Base-by-base conservation (phyloP, 2,888 invertebrate genomes). In the Himalopsyche anomala region DNA sequence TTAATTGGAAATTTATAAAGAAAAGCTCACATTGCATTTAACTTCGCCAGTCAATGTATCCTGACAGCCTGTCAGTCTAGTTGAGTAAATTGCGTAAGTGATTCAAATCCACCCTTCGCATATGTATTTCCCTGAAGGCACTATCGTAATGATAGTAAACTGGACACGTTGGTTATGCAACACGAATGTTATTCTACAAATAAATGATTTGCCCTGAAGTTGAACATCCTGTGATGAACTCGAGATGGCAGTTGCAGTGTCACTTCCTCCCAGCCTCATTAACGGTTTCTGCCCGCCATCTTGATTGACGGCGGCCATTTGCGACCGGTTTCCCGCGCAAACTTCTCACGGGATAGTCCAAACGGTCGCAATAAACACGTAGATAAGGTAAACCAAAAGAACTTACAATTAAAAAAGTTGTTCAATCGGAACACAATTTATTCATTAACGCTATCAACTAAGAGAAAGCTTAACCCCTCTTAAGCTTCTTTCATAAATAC, bases 201-300 rank as follows among this genome's bases (percentile, higher is more conserved):
- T 62, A 62, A n/a, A 62, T 28, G 62, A 28, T 28, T 62, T 19
- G 62, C 62, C 62, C 62, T 62, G 62, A 62, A 62, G 62, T 62
- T 62, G 62, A 62, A 62, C 62, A 62, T 62, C 62, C 62, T 62
- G 62, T 62, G 62, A 62, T 62, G 62, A 62, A 62, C 62, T 62
- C 62, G 62, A 62, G 62, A 62, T 62, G 62, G 62, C 19, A 62
- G 62, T 62, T 62, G 62, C 62, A 62, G 62, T 62, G 62, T 62
- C 62, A 62, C 62, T 62, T 62, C 62, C 62, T 62, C 62, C 62
- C 62, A 62, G 62, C 62, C 19, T 62, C 62, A 62, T 62, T 62
- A 62, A 62, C 62, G 62, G 62, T 62, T 62, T 62, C 62, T 62
- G 19, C n/a, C 62, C 62, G 62, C 62, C 62, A 62, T 62, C 62